Evolutionary conservation across 2,113 vertebrate genomes (phyloP), one percentile per base, ranked within the genome.

Genomic region (Tiliqua scincoides): DNA sequence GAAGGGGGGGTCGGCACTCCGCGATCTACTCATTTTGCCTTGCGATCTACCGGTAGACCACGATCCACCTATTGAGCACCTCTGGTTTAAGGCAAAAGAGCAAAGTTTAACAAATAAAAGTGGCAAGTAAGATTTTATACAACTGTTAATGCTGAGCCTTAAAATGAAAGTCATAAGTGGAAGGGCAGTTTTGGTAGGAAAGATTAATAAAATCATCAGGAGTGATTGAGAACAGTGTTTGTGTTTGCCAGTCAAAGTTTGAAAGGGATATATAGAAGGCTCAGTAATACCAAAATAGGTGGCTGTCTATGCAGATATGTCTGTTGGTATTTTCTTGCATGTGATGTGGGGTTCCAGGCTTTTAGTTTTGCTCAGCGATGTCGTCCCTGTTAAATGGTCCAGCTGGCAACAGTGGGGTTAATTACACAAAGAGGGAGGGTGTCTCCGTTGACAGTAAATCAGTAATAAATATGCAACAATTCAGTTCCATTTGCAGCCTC

Each of bases 401-500:
- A 75, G 35, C 43, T 82, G 82, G 81, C 48, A 86, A 68, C 65
- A 88, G 72, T 72, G 76, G 3, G 27, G 62, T 87, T 82, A 9
- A 75, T 85, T 85, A 79, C 18, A 52, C 78, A 83, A 75, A n/a
- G 11, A 43, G 79, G 86, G 14, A 77, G 25, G 23, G 63, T 10
- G 54, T 32, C 61, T n/a, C 17, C 0, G 25, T 85, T 74, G 72
- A 90, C 37, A 73, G 67, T 75, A 32, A 71, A 81, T 81, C 3
- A 77, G 62, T 59, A 79, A 7, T 40, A 54, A 77, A 40, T 84
- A 0, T 48, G 52, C 81, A 90, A 84, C 48, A 54, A 48, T 7
- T 27, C 68, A 27, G 54, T 86, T 91, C 88, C 87, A 82, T 87
- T 93, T 85, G 37, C 54, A 83, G 85, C 89, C 23, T 88, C 35